Percentiles rank a stretch among this genome's conserved stretches.
phyloP scores from a whole-genome alignment of 2,797 vertebrate species.

The Takifugu ocellatus region DNA sequence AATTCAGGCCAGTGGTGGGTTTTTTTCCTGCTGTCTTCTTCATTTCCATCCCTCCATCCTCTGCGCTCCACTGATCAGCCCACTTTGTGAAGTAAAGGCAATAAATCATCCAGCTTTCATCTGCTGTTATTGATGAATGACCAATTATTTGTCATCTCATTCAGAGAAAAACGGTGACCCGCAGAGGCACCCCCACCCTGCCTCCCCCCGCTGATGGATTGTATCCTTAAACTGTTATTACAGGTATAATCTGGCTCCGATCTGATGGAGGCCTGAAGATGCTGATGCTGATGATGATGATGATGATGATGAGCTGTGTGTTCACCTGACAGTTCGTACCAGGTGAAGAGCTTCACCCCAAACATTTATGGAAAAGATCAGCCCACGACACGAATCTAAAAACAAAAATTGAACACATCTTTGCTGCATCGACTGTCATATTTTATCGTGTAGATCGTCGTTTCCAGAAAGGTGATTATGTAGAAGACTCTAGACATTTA shows the following conservation, averaged over 20 bases:
- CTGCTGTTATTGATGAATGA: constrained; percentile 84
- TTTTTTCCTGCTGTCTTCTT: not conserved
- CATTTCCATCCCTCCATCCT: constrained; percentile 33
- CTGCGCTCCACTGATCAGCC: constrained; percentile 78
- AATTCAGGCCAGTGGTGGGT: not conserved
- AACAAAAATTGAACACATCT: no score
- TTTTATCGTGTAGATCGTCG: no score
- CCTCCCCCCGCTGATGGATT: constrained; percentile 90
- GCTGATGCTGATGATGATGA: not conserved
- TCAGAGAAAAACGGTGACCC: constrained; percentile 90
- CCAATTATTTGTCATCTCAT: constrained; percentile 99
- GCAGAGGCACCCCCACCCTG: constrained; percentile 80
- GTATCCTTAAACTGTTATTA: constrained; percentile 98
- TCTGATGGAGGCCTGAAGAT: constrained; percentile 75
- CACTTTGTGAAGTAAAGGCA: constrained; percentile 74
- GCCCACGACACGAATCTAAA: no score
- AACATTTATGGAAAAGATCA: no score
- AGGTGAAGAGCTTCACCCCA: no score
- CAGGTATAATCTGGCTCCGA: constrained; percentile 87
- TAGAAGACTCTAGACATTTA: no score
- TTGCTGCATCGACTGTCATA: no score
- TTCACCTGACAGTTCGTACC: no score
- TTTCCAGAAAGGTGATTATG: no score
- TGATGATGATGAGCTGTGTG: no score
- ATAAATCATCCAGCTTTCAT: constrained; percentile 99